Base-by-base conservation (phyloP, 2,797 vertebrate genomes). In the Nothura maculosa region DNA sequence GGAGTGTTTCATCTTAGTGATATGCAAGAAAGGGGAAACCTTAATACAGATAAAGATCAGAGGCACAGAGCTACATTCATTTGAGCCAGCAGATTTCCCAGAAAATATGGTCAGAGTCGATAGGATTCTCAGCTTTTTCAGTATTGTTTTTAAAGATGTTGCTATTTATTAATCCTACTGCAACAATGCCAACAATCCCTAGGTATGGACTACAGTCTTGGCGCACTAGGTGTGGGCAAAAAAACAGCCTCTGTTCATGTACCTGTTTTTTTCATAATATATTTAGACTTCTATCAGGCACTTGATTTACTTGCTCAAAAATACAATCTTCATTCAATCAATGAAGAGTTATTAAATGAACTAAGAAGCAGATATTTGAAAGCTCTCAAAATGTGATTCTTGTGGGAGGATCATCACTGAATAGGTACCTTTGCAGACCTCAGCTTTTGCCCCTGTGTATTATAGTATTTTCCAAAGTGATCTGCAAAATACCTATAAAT, bases 291-390 rank as follows among this genome's bases (percentile, higher is more conserved):
- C 25, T 48, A 63, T 91, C 83, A 90, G 83, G 36, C 22, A 8
- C 32, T 94, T 70, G 74, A 91, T 76, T 91, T 86, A 63, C 36
- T 6, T 54, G 57, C 63, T 70, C 6, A 15, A 57, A 90, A 90
- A 90, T 63, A 76, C 58, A 25, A 52, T 80, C 34, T 52, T 47
- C 76, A 8, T 91, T 57, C 74, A 93, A 86, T 90, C 87, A 88
- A 74, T 77, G 74, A 81, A 24, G 64, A 74, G 47, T 79, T 93
- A 92, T 91, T 93, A 96, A 93, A 91, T 77, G 75, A 54, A 94
- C 91, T 92, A 91, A 85, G 75, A 89, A 75, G 43, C n/a, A 73
- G 60, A 64, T 75, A 90, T 64, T 81, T 95, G 70, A 90, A 88
- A 92, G 70, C 83, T 61, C 70, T 92, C 74, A 32, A 79, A 88